phyloP scores from a whole-genome alignment of 2,113 vertebrate species.

The Cepphus grylle region DNA sequence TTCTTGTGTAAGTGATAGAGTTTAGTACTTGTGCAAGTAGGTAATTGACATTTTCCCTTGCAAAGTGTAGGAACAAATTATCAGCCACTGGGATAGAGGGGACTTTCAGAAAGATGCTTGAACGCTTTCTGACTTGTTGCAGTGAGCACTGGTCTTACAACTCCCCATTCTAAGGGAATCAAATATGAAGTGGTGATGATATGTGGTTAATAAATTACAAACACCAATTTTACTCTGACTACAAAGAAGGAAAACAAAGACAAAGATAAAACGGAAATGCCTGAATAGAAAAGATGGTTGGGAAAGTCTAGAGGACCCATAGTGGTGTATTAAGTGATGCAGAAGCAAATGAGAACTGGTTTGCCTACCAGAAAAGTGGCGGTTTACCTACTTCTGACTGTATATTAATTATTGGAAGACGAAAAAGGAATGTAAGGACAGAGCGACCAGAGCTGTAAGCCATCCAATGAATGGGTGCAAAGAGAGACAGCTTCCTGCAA shows the following conservation, averaged over 20 bases:
- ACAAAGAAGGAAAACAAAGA: not conserved
- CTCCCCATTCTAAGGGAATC: not conserved
- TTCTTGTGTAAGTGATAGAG: not conserved
- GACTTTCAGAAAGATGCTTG: not conserved
- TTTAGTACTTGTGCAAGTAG: not conserved
- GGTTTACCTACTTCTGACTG: not conserved
- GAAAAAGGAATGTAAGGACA: not conserved
- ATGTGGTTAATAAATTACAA: not conserved
- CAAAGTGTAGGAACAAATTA: not conserved
- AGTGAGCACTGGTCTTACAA: not conserved
- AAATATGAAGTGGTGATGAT: not conserved
- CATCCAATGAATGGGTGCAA: not conserved
- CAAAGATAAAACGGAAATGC: not conserved
- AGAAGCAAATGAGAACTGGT: not conserved
- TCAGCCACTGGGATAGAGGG: not conserved
- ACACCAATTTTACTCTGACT: not conserved
- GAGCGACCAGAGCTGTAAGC: not conserved
- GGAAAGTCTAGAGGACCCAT: not conserved
- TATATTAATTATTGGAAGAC: not conserved
- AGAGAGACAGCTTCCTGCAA: not conserved
- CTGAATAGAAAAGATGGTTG: not conserved
- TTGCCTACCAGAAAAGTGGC: not conserved
- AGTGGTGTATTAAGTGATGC: not conserved
- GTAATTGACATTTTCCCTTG: not conserved
- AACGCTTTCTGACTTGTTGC: not conserved